These are phyloP conservation scores for Ceriagrion tenellum DNA, from an alignment of 2,888 invertebrate species.

Conservation along the genomic window DNA sequence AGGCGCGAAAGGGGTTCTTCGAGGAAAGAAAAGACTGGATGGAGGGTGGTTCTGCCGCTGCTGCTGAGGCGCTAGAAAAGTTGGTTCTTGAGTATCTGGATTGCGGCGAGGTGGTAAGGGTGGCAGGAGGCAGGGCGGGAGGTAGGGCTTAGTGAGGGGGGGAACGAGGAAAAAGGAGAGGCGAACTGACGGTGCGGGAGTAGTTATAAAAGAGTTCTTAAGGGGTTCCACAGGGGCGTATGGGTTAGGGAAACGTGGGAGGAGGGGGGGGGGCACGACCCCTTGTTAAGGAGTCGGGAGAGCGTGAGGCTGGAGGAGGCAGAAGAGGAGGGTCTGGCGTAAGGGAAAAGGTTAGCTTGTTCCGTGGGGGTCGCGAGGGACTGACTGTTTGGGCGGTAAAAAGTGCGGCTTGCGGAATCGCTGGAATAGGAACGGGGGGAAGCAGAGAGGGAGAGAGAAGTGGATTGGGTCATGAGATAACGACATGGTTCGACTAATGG, in stretches of 20 bases:
- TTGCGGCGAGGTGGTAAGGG: background rate
- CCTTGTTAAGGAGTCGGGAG: background rate
- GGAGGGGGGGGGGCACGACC: background rate
- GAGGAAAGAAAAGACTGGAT: background rate
- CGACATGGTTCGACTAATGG: constrained; percentile 64
- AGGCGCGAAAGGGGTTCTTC: background rate
- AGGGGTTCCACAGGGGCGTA: constrained; percentile 2
- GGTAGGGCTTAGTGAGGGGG: constrained; percentile 28
- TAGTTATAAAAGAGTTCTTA: constrained; percentile 32
- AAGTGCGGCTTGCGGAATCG: background rate
- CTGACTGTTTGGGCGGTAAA: constrained; percentile 12
- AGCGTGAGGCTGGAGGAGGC: background rate
- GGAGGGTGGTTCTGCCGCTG: background rate
- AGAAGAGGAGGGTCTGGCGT: background rate
- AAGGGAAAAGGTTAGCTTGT: background rate
- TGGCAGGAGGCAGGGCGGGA: background rate
- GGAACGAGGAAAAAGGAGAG: background rate
- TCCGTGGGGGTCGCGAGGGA: background rate
- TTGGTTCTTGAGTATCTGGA: background rate
- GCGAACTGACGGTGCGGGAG: background rate
- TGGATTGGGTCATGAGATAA: constrained; percentile 37
- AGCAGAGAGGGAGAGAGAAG: background rate
- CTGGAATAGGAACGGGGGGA: background rate
- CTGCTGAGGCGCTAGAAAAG: constrained; percentile 36
- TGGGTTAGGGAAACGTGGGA: background rate